A percentile compares a stretch with the other conserved stretches of the same genome.
phyloP scores from a whole-genome alignment of 2,888 invertebrate species.

The Parnassius smintheus region DNA sequence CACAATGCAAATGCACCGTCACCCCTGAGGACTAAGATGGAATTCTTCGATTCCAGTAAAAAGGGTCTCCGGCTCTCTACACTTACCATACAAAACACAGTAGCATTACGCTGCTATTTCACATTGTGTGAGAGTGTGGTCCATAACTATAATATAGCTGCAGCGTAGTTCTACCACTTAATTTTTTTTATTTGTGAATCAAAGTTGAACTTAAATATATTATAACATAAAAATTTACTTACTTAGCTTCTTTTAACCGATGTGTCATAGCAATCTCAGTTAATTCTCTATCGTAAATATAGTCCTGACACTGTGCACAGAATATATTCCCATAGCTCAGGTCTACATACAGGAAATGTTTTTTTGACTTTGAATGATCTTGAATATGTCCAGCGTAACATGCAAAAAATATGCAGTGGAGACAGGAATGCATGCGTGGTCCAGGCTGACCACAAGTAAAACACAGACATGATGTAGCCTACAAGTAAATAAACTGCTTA shows the following conservation, averaged over 20 bases:
- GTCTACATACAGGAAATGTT: conserved; percentile 93
- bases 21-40: too few species aligned
- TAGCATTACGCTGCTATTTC: too few species aligned
- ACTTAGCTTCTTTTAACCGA: conserved; percentile 80
- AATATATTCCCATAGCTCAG: conserved; percentile 93
- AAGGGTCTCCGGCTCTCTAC: too few species aligned
- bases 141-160: too few species aligned
- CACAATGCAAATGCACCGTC: too few species aligned
- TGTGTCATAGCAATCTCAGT: conserved; percentile 79
- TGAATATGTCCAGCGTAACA: conserved; percentile 94
- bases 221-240: conserved; percentile 38
- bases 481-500: conserved; percentile 43
- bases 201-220: too few species aligned
- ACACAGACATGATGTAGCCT: conserved; percentile 91
- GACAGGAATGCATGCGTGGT: conserved; percentile 90
- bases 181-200: too few species aligned
- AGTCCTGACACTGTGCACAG: conserved; percentile 95
- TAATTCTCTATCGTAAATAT: conserved; percentile 91
- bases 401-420: conserved; percentile 96
- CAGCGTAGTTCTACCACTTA: too few species aligned
- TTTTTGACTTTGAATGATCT: conserved; percentile 90
- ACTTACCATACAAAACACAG: too few species aligned
- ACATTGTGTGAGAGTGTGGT: too few species aligned
- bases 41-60: too few species aligned
- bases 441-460: conserved; percentile 90